These are phyloP conservation scores for Ptilonorhynchus violaceus DNA, from an alignment of 2,113 vertebrate species.

Conservation along the genomic window DNA sequence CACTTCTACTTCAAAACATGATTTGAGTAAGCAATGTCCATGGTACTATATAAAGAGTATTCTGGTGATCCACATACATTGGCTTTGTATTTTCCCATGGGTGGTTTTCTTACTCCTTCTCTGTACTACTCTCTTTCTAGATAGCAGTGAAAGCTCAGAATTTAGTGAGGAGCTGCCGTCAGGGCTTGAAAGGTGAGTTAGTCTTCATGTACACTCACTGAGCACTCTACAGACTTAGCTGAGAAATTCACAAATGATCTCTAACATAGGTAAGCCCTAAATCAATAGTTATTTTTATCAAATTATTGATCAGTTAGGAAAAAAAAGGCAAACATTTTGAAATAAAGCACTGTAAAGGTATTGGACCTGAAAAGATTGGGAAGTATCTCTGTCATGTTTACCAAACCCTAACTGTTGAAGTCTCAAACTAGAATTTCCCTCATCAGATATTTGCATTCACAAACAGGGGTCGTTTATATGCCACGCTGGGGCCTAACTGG, in stretches of 20 bases:
- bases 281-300: background rate
- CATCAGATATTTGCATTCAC: constrained; percentile 67
- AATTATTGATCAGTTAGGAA: background rate
- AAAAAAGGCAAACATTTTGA: background rate
- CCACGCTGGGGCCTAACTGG: constrained; percentile 96
- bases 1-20: background rate
- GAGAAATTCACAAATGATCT: background rate
- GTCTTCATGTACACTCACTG: constrained; percentile 28
- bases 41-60: background rate
- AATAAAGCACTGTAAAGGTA: background rate
- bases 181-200: constrained; percentile 89
- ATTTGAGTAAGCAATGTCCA: background rate
- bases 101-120: constrained; percentile 57
- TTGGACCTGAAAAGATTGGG: background rate
- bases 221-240: constrained; percentile 7
- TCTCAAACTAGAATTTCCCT: background rate
- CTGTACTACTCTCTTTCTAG: constrained; percentile 75
- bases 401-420: background rate
- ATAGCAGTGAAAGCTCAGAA: constrained; percentile 94
- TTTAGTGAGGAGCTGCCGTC: constrained; percentile 91
- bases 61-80: background rate
- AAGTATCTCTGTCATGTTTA: background rate
- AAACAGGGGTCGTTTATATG: constrained; percentile 93
- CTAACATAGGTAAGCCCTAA: background rate
- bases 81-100: background rate